Evolutionary conservation across 2,888 invertebrate species (phyloP), one percentile per base, ranked within the genome.

Genomic region (Platerodrilus igneus): DNA sequence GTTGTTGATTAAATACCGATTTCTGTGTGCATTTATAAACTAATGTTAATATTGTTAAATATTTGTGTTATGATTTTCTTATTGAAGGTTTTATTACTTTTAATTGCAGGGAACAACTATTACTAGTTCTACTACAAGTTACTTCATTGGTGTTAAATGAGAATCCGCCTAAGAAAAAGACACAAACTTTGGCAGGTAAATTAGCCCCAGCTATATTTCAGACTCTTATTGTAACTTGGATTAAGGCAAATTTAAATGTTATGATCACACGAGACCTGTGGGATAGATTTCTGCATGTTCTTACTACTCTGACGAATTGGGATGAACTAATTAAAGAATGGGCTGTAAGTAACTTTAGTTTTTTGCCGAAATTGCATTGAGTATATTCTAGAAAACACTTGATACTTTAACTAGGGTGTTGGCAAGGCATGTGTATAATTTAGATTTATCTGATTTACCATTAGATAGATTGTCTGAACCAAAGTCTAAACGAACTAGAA

Each of bases 211-310:
- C 90, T 0, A 78, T 89, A 51, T 87, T 89, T 58, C 86, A 96
- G 77, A 96, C 96, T 1, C 71, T 96, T 30, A 93, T 96, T 52
- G 94, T 96, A 48, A 95, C 95, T 2, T 96, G 96, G 95, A 95
- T 96, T 55, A 91, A 94, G 60, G 96, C 95, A 0, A 95, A 95
- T 69, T 76, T 96, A 53, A 93, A 94, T 66, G 94, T 95, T 4
- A 81, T 86, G 3, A 89, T 96, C 42, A 84, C 87, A 38, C 76
- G 83, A 4, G 85, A 89, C 57, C 70, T 96, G 26, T 97, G 96
- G 96, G 92, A 95, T 70, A 84, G 88, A 63, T 92, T 96, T 64
- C 79, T 94, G 60, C 78, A 81, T 44, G 85, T 94, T 6, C 72
- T 96, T 10, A 86, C 87, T 0, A 83, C 90, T 1, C 75, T 96